Evolutionary conservation across 2,797 vertebrate genomes (phyloP).

Genomic region (Podarcis siculus): DNA sequence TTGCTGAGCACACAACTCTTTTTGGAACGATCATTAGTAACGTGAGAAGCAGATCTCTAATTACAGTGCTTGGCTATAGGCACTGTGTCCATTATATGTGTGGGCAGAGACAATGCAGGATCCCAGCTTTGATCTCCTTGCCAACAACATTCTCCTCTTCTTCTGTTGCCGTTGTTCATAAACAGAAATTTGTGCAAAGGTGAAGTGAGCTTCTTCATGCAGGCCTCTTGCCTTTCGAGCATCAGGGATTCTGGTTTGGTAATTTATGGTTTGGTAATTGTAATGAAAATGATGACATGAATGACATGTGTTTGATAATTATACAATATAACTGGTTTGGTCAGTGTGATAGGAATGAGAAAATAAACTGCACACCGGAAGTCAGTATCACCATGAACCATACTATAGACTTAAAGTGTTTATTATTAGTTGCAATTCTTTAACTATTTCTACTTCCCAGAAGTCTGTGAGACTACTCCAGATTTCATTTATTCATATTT

Average conservation of each 20-base stretch:
- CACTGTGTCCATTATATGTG: constrained; percentile 4
- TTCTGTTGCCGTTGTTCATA: constrained; percentile 41
- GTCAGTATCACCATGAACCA: background rate
- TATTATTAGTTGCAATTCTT: background rate
- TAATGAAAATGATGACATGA: background rate
- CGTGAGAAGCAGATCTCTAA: constrained; percentile 51
- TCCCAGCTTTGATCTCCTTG: constrained; percentile 41
- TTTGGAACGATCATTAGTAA: constrained; percentile 52
- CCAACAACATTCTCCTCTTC: constrained; percentile 47
- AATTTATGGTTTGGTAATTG: background rate
- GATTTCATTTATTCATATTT: background rate
- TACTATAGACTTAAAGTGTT: background rate
- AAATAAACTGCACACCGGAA: background rate
- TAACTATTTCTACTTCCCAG: background rate
- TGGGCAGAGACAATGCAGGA: constrained; percentile 47
- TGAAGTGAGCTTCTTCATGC: background rate
- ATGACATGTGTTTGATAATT: background rate
- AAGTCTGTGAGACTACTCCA: background rate
- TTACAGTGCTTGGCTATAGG: constrained; percentile 35
- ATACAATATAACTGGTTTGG: background rate
- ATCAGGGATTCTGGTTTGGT: background rate
- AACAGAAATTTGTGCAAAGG: constrained; percentile 26
- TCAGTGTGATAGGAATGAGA: background rate
- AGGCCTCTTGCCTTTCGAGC: background rate
- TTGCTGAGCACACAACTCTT: constrained; percentile 25